phyloP scores from a whole-genome alignment of 2,888 invertebrate genomes.

The Protodeltote pygarga region DNA sequence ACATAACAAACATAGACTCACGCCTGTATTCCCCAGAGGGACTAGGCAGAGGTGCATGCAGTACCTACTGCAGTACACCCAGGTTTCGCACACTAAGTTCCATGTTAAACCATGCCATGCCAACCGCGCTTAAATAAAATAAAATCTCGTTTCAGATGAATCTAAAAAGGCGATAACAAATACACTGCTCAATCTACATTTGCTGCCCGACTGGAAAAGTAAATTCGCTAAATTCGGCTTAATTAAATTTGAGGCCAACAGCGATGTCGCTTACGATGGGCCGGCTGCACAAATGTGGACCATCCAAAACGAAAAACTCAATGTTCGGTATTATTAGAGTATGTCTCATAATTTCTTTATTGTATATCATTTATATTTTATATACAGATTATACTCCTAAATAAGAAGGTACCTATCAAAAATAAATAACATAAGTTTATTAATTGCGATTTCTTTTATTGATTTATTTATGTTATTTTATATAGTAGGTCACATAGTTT shows the following conservation, averaged over 20 bases:
- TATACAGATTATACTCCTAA: slow-evolving; percentile 77
- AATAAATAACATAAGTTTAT: slow-evolving; percentile 24
- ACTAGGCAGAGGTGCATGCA: too few species aligned
- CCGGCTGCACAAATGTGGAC: slow-evolving; percentile 83
- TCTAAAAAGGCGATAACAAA: slow-evolving; percentile 72
- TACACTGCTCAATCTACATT: slow-evolving; percentile 73
- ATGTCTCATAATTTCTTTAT: slow-evolving; percentile 67
- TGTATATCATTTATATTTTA: slow-evolving; percentile 80
- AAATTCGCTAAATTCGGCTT: slow-evolving; percentile 82
- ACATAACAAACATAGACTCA: too few species aligned
- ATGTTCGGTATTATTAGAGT: slow-evolving; percentile 85
- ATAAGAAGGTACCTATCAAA: slow-evolving; percentile 44
- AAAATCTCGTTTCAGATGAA: slow-evolving; percentile 74
- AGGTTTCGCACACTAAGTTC: too few species aligned
- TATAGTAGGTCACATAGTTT: slow-evolving; percentile 14
- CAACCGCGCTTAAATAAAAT: too few species aligned
- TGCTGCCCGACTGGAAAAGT: slow-evolving; percentile 70
- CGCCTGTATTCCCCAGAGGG: too few species aligned
- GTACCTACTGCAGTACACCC: too few species aligned
- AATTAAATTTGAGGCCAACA: slow-evolving; percentile 77
- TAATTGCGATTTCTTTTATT: slow-evolving; percentile 11
- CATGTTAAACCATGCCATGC: too few species aligned
- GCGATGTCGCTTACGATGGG: slow-evolving; percentile 80
- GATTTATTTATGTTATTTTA: slow-evolving; percentile 14
- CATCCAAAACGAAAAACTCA: slow-evolving; percentile 81